Percentiles rank a stretch among this genome's conserved stretches.
phyloP scores from a whole-genome alignment of 2,888 invertebrate genomes.

The Tenthredo distinguenda region DNA sequence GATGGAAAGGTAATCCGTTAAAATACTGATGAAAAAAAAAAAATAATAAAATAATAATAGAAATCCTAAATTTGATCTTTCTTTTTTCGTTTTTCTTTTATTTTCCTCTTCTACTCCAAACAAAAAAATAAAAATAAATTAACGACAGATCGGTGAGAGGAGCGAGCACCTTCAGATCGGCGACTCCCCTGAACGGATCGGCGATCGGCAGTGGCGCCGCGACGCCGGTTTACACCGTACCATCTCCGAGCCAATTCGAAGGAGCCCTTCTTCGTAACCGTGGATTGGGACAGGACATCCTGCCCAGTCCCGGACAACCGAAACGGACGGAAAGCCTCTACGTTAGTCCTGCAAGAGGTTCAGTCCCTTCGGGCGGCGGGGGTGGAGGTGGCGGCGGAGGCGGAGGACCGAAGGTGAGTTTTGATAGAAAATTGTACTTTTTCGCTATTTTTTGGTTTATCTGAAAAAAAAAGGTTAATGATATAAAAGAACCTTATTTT shows the following conservation, averaged over 20 bases:
- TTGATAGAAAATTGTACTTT: neutral
- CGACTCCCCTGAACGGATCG: constrained; percentile 74
- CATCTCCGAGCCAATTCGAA: constrained; percentile 84
- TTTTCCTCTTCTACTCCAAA: neutral
- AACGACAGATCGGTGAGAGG: constrained; percentile 78
- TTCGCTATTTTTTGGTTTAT: constrained; percentile 41
- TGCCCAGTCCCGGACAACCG: constrained; percentile 92
- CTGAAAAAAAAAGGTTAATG: neutral
- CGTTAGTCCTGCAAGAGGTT: constrained; percentile 81
- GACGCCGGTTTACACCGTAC: constrained; percentile 79
- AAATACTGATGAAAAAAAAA: neutral
- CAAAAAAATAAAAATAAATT: neutral
- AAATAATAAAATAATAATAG: neutral
- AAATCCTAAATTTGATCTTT: neutral
- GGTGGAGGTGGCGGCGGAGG: constrained; percentile 73
- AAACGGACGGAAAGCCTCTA: constrained; percentile 95
- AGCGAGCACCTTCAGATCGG: constrained; percentile 78
- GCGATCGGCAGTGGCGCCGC: constrained; percentile 80
- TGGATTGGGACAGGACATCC: constrained; percentile 92
- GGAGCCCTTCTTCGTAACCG: constrained; percentile 90
- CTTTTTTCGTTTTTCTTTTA: neutral
- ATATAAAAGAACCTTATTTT: too few species aligned
- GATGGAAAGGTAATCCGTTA: neutral
- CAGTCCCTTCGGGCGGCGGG: constrained; percentile 6
- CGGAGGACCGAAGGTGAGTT: constrained; percentile 67